Evolutionary conservation across 1,140 invertebrate species (phyloP), one percentile per base, ranked within the genome.

Genomic region (Oedothorax gibbosus): DNA sequence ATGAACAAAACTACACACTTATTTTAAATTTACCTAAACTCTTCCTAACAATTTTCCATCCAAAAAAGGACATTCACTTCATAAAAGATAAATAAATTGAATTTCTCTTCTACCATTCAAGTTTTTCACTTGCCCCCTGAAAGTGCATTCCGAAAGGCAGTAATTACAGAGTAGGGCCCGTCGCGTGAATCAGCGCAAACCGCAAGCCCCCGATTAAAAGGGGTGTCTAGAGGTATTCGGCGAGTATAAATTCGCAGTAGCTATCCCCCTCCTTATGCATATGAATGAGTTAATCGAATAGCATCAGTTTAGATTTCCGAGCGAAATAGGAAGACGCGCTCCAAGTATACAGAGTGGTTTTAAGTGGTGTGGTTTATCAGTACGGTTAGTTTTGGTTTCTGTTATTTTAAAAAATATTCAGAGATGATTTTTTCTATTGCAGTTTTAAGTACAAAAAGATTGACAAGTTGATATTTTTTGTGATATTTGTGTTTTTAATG

Each of bases 221-320:
- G 21, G 80, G 69, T 35, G 21, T 20, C 80, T 53, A 53, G 69
- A 84, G 81, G 71, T 75, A 75, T 84, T 49, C 72, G 60, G 11
- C 56, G 49, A 54, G 64, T 79, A 79, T 79, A 79, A 79, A 84
- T 76, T 75, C 71, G 72, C 53, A 66, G 81, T 76, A 76, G 62
- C 81, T 9, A 68, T 65, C 53, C 49, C 60, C 53, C 57, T 51
- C 81, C 72, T 84, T 84, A 84, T 84, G 81, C 81, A 84, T 84
- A 84, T 84, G 81, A 84, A 84, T 84, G 81, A 84, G 81, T 84
- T 84, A 84, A 84, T 84, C 71, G 81, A 84, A 84, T 84, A 84
- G 81, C 81, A 84, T 84, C 81, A 75, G 81, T 84, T 76, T 76
- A 72, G 72, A 84, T 84, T 84, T 84, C 81, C 12, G 72, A 57